Conservation (phyloP, 2,113 vertebrate genomes). For the Recurvirostra avosetta region DNA sequence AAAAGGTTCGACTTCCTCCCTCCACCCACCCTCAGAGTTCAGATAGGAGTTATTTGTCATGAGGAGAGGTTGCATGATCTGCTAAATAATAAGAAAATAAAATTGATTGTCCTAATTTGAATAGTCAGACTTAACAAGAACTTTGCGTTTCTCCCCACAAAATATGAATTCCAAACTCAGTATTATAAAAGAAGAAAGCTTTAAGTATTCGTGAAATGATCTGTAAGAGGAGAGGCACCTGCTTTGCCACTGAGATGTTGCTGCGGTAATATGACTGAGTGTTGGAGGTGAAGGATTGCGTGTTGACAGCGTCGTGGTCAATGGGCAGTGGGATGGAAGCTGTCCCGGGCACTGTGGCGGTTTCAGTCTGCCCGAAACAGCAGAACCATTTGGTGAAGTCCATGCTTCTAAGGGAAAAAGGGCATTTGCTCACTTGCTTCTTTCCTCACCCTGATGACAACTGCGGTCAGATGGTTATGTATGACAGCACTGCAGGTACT, state of each 20-base stretch:
- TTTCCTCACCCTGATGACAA: background rate
- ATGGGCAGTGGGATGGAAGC: background rate
- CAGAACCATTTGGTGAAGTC: background rate
- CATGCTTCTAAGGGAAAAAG: background rate
- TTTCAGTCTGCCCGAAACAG: background rate
- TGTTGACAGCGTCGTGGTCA: background rate
- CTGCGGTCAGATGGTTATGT: background rate
- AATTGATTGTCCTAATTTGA: background rate
- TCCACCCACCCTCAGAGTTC: background rate
- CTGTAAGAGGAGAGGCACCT: background rate
- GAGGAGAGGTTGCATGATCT: background rate
- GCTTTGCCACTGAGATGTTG: background rate
- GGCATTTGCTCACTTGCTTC: background rate
- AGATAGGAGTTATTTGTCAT: background rate
- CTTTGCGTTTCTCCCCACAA: background rate
- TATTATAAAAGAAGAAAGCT: background rate
- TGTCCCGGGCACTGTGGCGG: accelerated
- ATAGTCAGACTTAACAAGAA: background rate
- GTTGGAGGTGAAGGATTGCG: background rate
- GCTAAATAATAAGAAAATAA: background rate
- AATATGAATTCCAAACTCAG: background rate
- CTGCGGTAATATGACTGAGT: accelerated
- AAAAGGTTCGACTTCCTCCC: background rate
- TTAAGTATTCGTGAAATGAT: background rate
- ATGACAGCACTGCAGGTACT: background rate